Evolutionary conservation across 2,797 vertebrate species (phyloP), one percentile per base, ranked within the genome.

Genomic region (Premnoplex brunnescens): DNA sequence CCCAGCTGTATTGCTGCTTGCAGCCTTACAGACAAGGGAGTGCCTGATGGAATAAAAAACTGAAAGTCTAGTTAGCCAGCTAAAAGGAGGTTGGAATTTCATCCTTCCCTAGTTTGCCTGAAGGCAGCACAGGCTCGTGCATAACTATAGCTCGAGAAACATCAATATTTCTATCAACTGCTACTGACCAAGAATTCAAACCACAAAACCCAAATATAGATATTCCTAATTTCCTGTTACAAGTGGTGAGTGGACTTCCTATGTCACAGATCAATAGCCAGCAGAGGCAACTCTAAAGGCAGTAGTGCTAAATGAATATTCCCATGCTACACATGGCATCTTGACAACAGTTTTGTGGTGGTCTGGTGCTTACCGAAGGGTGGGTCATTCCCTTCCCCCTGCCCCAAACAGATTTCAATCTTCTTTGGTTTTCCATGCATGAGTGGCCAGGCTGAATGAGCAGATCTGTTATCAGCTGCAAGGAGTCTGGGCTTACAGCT

Each of bases 381-480:
- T 88, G 39, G 23, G 30, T 27, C 19, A 5, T 58, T 37, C 11
- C n/a, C 27, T 17, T 12, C 19, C 14, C 32, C 4, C 14, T 11
- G 7, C 6, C 6, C 36, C 18, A 14, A 92, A 83, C 62, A 93
- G 92, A 84, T 86, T 85, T 88, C 86, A 73, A 18, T 79, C 79
- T 59, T 66, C 91, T 91, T 90, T 69, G 77, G 93, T 92, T 95
- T 90, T 91, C 58, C 73, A 73, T 82, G 91, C 91, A 56, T 1
- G 23, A 95, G 62, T 15, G 12, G 66, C 46, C 48, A 59, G 76
- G 76, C 55, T 95, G 96, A 96, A 92, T 30, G 88, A 96, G 77
- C 56, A 90, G 85, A 94, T 96, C 95, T 93, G 87, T 94, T 96
- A 93, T 84, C 87, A 96, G 85, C 83, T 86, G 51, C 73, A 73